Base-by-base conservation (phyloP, 2,113 vertebrate species). In the Forbesichthys agassizii region DNA sequence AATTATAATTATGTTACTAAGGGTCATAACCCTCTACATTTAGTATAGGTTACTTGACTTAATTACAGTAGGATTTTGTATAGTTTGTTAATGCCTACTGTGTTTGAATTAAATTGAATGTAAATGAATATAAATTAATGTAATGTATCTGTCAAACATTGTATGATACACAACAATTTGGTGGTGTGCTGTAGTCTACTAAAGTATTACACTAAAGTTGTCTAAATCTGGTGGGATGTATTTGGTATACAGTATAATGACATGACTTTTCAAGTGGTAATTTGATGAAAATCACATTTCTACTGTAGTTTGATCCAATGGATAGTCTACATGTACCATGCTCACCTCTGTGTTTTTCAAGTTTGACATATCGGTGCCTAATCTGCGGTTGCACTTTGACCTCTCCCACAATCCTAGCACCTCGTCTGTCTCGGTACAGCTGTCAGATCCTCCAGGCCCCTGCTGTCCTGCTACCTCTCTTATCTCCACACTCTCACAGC, bases 331-430 rank as follows among this genome's bases (percentile, higher is more conserved):
- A 20, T 27, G 4, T 67, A 53, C 62, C 2, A 4, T 3, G 42
- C 74, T 78, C 67, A 89, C 85, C 84, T 78, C 58, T 46, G 10
- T 12, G 13, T 60, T 64, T 20, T 42, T 20, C 46, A 5, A 9
- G 1, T 69, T 49, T 53, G 72, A 5, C 64, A 7, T 11, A 62
- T 8, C 18, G 0, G 14, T 53, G 9, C 52, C 36, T 42, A 5
- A 1, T 73, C 68, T 69, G 64, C 61, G 61, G 48, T 58, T 1
- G 33, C 78, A 64, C 20, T 66, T 42, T 5, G 36, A 46, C 57
- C 64, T 60, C 59, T 16, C 33, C 67, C 14, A 7, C 27, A 27
- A 27, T 27, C 27, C 2, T 5, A 73, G 33, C 47, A 49, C 49
- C 11, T 61, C 12, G 27, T 27, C 2, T 27, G 27, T 27, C n/a